Percentiles rank a stretch among this genome's conserved stretches.
Conservation (phyloP, 1,140 invertebrate genomes). For the Bombyx mori region ASM3026992v2 NC_085111.1:6632501-6633000, state of each 20-base stretch:
- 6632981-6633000: slow-evolving; percentile 68
- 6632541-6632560: too few relatives aligned
- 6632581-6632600: too few relatives aligned
- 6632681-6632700: slow-evolving; percentile 37
- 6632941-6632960: slow-evolving; percentile 65
- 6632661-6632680: slow-evolving; percentile 39
- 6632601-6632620: too few relatives aligned
- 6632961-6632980: slow-evolving; percentile 67
- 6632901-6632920: slow-evolving; percentile 57
- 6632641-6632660: slow-evolving; percentile 1
- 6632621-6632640: too few relatives aligned
- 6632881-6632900: slow-evolving; percentile 58
- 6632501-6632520: too few relatives aligned
- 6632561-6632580: too few relatives aligned
- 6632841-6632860: slow-evolving; percentile 25
- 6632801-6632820: slow-evolving; percentile 41
- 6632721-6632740: slow-evolving; percentile 45
- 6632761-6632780: slow-evolving; percentile 32
- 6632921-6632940: slow-evolving; percentile 51
- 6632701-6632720: slow-evolving; percentile 25
- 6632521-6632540: too few relatives aligned
- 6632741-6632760: slow-evolving; percentile 37
- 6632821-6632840: slow-evolving; percentile 52
- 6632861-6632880: slow-evolving; percentile 42
- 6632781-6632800: slow-evolving; percentile 57